These are phyloP conservation scores for Columba janthina DNA, from an alignment of 2,113 vertebrate species.

Conservation along the genomic window DNA sequence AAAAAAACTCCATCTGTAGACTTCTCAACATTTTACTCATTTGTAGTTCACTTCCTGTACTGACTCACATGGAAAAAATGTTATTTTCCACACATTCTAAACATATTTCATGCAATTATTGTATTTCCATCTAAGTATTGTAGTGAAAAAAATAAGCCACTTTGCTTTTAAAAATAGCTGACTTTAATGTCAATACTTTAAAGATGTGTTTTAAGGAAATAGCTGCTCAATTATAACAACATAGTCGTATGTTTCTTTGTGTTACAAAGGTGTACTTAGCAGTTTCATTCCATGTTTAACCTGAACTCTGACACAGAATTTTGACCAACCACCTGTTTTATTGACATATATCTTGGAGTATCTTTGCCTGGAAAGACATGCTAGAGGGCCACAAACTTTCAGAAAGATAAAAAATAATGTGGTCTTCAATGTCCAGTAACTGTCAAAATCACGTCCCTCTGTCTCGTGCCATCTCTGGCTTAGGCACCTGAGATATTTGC, in stretches of 20 bases:
- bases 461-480: neutral
- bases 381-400: neutral
- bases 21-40: conserved; percentile 29
- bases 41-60: conserved; percentile 44
- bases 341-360: neutral
- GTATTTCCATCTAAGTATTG: neutral
- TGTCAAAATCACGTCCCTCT: neutral
- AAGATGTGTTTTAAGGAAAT: neutral
- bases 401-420: neutral
- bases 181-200: neutral
- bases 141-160: neutral
- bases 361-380: neutral
- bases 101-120: conserved; percentile 21
- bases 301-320: neutral
- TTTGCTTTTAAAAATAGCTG: conserved; percentile 17
- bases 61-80: conserved; percentile 60
- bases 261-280: neutral
- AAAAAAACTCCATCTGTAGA: conserved; percentile 2
- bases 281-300: neutral
- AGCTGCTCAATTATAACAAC: neutral
- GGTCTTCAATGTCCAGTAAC: neutral
- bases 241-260: neutral
- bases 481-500: neutral
- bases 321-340: neutral
- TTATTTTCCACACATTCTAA: conserved; percentile 54